Evolutionary conservation across 2,113 vertebrate species (phyloP), one percentile per base, ranked within the genome.

Genomic region (Ptilonorhynchus violaceus): DNA sequence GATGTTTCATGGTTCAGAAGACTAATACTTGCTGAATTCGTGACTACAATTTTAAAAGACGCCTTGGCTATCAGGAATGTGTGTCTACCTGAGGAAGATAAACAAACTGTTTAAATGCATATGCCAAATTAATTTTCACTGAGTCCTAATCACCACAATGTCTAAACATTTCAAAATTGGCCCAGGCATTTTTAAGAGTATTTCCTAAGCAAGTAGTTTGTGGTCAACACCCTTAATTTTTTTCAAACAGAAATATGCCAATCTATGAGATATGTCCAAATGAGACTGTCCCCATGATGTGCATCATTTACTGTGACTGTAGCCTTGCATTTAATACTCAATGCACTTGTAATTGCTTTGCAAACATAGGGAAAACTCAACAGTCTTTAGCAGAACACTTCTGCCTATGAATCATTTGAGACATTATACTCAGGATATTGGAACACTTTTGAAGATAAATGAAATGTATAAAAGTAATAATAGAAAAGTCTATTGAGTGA

Each of bases 291-390:
- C 27, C 35, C 20, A 35, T 25, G 11, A 44, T 18, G 22, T 25
- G 4, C 3, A 3, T n/a, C 9, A 42, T 64, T 69, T 73, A 47
- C 60, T 56, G 15, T 74, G 55, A 47, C 33, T 0, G 0, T 56
- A 47, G 21, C 27, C 44, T 58, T 73, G 19, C 14, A 81, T 28
- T 55, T 27, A 50, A 50, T 37, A 59, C 8, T 15, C n/a, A n/a
- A 67, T 42, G 19, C 15, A 39, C 23, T 63, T 73, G 6, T 23
- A 28, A 47, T 35, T 25, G 28, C 49, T 58, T 74, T 81, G 17
- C 22, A 73, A 50, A 28, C 10, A 20, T 4, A 25, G 9, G 19
- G 20, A 64, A 68, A 69, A 73, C 27, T 67, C 31, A 77, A 19
- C 18, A n/a, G 6, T n/a, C 25, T 85, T 46, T 27, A 74, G 14